Percentiles rank a stretch among this genome's conserved stretches.
phyloP scores from a whole-genome alignment of 2,797 vertebrate species.

The Prunella strophiata region DNA sequence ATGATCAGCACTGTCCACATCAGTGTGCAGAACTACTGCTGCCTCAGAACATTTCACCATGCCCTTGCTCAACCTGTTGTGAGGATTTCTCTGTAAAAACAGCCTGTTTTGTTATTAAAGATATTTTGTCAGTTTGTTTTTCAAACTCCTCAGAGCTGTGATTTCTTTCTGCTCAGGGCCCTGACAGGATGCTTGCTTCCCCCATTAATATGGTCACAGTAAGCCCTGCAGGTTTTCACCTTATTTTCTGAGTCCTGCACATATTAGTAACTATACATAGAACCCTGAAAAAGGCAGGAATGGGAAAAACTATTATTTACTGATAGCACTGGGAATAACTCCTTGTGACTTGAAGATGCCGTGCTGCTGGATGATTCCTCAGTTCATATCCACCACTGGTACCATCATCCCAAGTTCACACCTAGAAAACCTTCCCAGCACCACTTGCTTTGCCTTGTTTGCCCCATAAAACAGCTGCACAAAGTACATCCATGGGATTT shows the following conservation, averaged over 20 bases:
- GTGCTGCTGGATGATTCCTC: rapidly evolving
- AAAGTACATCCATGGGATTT: rapidly evolving
- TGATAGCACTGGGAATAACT: not conserved
- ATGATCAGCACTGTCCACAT: not conserved
- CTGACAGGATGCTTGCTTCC: not conserved
- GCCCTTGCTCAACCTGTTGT: not conserved
- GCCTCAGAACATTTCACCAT: not conserved
- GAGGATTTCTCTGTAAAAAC: not conserved
- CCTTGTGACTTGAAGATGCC: not conserved
- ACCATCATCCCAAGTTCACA: not conserved
- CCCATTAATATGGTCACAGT: rapidly evolving
- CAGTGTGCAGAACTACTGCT: not conserved
- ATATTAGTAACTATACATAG: rapidly evolving
- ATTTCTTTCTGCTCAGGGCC: not conserved
- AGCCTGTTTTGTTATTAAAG: not conserved
- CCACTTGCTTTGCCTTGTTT: not conserved
- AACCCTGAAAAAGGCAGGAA: not conserved
- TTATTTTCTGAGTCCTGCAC: not conserved
- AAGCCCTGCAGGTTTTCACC: not conserved
- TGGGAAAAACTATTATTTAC: not conserved
- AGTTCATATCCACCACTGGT: rapidly evolving
- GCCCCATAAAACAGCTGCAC: not conserved
- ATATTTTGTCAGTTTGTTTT: not conserved
- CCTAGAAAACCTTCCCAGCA: not conserved
- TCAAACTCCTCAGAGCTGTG: not conserved